Base-by-base conservation (phyloP, 2,888 invertebrate species). In the Candidula unifasciata region DNA sequence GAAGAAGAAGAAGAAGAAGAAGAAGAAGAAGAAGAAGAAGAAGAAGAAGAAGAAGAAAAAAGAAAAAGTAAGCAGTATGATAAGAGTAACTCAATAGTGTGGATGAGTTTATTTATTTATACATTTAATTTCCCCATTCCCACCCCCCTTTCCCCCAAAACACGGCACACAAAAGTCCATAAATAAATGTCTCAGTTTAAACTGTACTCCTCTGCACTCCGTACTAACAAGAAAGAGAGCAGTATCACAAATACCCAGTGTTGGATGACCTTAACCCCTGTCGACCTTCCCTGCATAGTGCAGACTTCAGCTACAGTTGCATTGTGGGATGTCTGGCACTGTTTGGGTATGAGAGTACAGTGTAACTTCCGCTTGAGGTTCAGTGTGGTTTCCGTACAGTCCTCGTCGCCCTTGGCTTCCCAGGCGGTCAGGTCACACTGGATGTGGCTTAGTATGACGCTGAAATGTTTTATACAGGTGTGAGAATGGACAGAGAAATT, bases 391-490 rank as follows among this genome's bases (percentile, higher is more conserved):
- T 66, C 68, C 0, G 44, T 64, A 30, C 82, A 82, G 8, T 76
- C 73, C n/a, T 68, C 77, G 57, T 82, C 68, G 0, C 68, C 37
- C n/a, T 77, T 77, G 3, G 21, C 30, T 27, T 66, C 76, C 82
- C 82, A 82, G 6, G 82, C 82, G 6, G 76, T 52, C 21, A 82
- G 82, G 77, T 82, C 82, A 77, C 82, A 82, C 77, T 77, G 64
- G 24, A 82, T 82, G 68, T 82, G 76, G 2, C 27, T 10, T 27
- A 82, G 24, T 13, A 74, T 73, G n/a, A 60, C 64, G 13, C 82
- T 82, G 82, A 21, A 44, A 44, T n/a, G 57, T 33, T 10, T 35
- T n/a, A 6, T 30, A 57, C 30, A 13, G 21, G 60, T 21, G 60
- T 18, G 10, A 60, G 10, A 44, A 44, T 44, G 0, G 0, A 13